phyloP scores from a whole-genome alignment of 2,113 vertebrate species.

The Cettia cetti region DNA sequence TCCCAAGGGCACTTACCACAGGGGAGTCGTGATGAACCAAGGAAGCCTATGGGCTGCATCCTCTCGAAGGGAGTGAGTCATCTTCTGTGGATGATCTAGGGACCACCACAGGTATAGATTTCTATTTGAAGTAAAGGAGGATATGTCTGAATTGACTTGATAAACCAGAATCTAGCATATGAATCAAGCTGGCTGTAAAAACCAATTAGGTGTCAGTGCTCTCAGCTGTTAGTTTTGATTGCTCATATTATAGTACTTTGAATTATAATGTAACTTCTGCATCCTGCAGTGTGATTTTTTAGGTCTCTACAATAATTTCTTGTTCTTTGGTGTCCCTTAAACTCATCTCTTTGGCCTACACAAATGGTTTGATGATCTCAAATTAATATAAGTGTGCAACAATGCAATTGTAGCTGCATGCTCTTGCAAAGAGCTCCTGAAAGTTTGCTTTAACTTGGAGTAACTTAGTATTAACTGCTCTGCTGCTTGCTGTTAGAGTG shows the following conservation, averaged over 20 bases:
- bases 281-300: not conserved
- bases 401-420: not conserved
- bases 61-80: no score
- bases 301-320: not conserved
- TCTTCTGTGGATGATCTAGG: no score
- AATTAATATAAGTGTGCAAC: not conserved
- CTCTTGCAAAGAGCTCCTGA: not conserved
- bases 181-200: not conserved
- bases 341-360: not conserved
- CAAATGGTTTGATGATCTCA: not conserved
- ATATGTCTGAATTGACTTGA: not conserved
- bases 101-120: rapidly evolving
- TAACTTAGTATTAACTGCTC: not conserved
- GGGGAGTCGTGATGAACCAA: no score
- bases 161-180: not conserved
- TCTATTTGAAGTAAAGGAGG: not conserved
- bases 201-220: not conserved
- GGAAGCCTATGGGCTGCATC: no score
- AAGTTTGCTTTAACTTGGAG: not conserved
- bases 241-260: not conserved
- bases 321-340: not conserved
- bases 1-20: no score
- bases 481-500: not conserved
- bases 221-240: not conserved
- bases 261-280: not conserved